Base-by-base conservation (phyloP, 2,113 vertebrate species). In the Scophthalmus maximus region DNA sequence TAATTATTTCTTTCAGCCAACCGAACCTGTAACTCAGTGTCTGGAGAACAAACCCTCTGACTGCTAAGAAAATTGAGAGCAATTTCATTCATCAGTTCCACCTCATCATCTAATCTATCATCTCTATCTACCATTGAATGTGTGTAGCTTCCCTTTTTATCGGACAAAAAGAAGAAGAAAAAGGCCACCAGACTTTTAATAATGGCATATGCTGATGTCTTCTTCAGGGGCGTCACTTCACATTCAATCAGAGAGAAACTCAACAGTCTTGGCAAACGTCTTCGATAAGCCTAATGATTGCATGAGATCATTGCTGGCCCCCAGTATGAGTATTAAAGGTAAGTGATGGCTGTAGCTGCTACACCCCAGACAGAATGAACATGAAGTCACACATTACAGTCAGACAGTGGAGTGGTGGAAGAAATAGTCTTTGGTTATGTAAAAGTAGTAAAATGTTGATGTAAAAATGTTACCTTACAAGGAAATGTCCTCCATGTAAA, bases 261-360 rank as follows among this genome's bases (percentile, higher is more conserved):
- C 18, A 17, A n/a, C 32, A 47, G 30, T 66, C 32, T 55, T 25
- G 63, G 50, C 51, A 81, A 56, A 70, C 0, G 1, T 51, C 12
- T 15, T 58, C 34, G 52, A 30, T 62, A 56, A 57, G 10, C 10
- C 47, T 64, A 53, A 71, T 68, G 34, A 68, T 26, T 46, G 40
- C 27, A 71, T 78, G 36, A 77, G 72, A 58, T 79, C 44, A 79
- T 53, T 12, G 0, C 52, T 1, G 69, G 61, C 47, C 66, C n/a
- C 8, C n/a, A 61, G 42, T 15, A 8, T 26, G 25, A 50, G 49
- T 51, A 66, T 38, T 68, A 52, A 26, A 26, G 27, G 18, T 17
- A 64, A 56, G 47, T 51, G 14, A 42, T 51, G 52, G 11, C 47
- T 61, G 7, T 60, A 26, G 52, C 27, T 70, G 50, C 69, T 23